phyloP scores from a whole-genome alignment of 2,113 vertebrate genomes.

The Alethe castanea region DNA sequence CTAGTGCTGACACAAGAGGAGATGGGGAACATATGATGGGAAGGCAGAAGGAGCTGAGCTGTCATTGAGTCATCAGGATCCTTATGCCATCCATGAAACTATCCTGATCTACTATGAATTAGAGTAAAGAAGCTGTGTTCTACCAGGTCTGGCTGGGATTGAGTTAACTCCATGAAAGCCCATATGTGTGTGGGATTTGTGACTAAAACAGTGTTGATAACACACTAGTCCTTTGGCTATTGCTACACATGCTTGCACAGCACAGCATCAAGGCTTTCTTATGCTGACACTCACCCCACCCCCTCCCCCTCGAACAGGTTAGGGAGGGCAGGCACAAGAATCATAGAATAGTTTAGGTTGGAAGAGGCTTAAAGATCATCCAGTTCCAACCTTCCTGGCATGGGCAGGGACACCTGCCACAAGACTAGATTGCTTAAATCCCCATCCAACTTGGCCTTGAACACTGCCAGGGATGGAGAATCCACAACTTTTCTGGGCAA shows the following conservation, averaged over 20 bases:
- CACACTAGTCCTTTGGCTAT: background rate
- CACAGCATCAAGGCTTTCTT: background rate
- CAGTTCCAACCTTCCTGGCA: background rate
- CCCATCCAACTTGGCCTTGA: background rate
- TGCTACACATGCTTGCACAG: background rate
- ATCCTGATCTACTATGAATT: background rate
- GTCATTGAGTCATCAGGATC: background rate
- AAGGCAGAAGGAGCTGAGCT: background rate
- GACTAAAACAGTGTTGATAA: background rate
- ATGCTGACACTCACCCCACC: fast-evolving
- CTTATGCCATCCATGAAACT: background rate
- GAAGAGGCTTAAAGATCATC: background rate
- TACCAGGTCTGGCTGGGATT: background rate
- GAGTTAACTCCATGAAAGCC: background rate
- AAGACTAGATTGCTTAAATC: background rate
- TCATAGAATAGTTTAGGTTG: background rate
- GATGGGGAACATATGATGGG: background rate
- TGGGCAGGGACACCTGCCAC: background rate
- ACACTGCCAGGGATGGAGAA: background rate
- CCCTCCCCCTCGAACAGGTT: background rate
- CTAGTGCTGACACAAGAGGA: background rate
- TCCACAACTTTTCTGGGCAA: background rate
- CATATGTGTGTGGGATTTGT: background rate
- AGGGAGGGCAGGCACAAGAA: background rate
- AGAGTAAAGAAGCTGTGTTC: background rate